Percentiles rank a stretch among this genome's conserved stretches.
Conservation (phyloP, 37 sponge, comb jelly and placozoan genomes). For the Axinella damicornis region DNA sequence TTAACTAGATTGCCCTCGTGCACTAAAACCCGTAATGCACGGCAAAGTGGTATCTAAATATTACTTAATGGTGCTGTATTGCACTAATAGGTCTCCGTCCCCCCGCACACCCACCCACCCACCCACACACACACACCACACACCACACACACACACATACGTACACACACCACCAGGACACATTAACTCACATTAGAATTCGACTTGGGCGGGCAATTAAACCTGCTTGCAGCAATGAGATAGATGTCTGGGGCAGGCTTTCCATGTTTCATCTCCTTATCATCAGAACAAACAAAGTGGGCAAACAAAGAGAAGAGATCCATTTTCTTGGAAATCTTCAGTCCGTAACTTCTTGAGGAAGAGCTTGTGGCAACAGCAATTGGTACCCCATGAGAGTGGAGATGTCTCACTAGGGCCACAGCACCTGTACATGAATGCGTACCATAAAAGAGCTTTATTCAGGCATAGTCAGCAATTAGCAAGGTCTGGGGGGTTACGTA, state of each 20-base stretch:
- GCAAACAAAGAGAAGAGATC: conserved; percentile 71
- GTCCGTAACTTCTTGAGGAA: conserved; percentile 52
- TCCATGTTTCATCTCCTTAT: conserved; percentile 88
- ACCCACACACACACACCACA: too few relatives aligned
- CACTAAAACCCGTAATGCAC: too few relatives aligned
- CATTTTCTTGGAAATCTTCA: conserved; percentile 69
- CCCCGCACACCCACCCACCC: too few relatives aligned
- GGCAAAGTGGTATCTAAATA: too few relatives aligned
- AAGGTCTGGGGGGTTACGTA: too few relatives aligned
- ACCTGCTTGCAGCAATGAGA: conserved; percentile 76
- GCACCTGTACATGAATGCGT: conserved; percentile 65
- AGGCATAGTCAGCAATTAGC: too few relatives aligned
- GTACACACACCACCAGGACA: too few relatives aligned
- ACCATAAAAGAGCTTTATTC: neutral
- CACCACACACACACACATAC: too few relatives aligned
- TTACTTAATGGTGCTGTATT: too few relatives aligned
- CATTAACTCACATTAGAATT: conserved; percentile 44
- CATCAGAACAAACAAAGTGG: conserved; percentile 88
- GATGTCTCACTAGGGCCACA: conserved; percentile 74
- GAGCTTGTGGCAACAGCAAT: conserved; percentile 93
- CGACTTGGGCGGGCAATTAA: conserved; percentile 70
- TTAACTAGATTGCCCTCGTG: too few relatives aligned
- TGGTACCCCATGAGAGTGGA: conserved; percentile 75
- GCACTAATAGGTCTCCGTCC: too few relatives aligned
- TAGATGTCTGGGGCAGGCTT: conserved; percentile 97